phyloP scores from a whole-genome alignment of 2,888 invertebrate genomes.

The Lasioglossum figueresi region DNA sequence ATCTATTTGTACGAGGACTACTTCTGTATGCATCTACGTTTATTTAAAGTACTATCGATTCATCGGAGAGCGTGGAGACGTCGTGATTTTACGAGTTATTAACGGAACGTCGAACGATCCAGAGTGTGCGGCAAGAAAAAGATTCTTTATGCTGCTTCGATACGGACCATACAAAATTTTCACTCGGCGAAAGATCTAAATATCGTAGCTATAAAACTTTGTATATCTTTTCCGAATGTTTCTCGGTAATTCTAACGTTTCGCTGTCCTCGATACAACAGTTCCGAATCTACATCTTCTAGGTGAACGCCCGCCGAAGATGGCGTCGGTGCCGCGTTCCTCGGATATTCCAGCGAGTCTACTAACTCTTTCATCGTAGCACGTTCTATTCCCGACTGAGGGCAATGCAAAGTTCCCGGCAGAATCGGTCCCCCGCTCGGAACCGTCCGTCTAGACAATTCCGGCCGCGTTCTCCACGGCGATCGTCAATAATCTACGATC shows the following conservation, averaged over 20 bases:
- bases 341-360: too few species aligned
- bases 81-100: background rate
- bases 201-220: background rate
- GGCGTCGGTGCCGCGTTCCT: background rate
- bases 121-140: background rate
- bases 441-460: background rate
- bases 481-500: constrained; percentile 26
- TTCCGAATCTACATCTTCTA: background rate
- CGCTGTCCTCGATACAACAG: background rate
- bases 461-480: background rate
- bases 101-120: background rate
- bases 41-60: background rate
- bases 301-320: background rate
- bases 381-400: background rate
- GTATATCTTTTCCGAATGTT: background rate
- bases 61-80: background rate
- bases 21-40: background rate
- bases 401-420: background rate
- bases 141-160: background rate
- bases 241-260: background rate
- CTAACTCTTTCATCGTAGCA: background rate
- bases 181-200: background rate
- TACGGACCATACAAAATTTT: background rate
- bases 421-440: background rate
- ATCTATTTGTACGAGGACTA: background rate